phyloP scores from a whole-genome alignment of 2,113 vertebrate species.

The Jaculus jaculus region DNA sequence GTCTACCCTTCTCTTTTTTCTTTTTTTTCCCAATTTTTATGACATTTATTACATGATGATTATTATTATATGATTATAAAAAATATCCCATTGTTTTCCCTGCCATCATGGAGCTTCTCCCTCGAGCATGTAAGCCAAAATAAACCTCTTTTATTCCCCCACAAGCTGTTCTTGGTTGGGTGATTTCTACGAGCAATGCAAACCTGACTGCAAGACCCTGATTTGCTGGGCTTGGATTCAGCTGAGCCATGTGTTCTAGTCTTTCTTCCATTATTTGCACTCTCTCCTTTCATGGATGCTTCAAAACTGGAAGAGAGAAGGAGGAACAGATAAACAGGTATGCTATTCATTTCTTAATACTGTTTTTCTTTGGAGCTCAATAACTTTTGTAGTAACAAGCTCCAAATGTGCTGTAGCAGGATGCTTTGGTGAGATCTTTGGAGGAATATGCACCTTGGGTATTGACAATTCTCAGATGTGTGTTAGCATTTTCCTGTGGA shows the following conservation, averaged over 20 bases:
- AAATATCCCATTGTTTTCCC: too few relatives aligned
- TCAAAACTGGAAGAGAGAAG: not conserved
- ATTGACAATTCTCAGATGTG: not conserved
- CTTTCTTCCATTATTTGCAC: not conserved
- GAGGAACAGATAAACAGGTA: not conserved
- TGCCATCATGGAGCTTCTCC: too few relatives aligned
- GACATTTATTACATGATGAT: too few relatives aligned
- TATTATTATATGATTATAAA: too few relatives aligned
- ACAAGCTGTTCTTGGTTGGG: too few relatives aligned
- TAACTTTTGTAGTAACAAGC: not conserved
- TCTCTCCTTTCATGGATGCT: not conserved
- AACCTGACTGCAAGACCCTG: rapidly evolving
- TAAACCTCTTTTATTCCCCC: too few relatives aligned
- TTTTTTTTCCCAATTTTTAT: too few relatives aligned
- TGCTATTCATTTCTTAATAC: not conserved
- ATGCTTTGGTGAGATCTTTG: not conserved
- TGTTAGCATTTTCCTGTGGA: not conserved
- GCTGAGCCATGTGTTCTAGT: not conserved
- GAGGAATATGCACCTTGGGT: not conserved
- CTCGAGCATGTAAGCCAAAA: too few relatives aligned
- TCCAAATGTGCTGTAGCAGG: not conserved
- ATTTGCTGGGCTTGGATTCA: not conserved
- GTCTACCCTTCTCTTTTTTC: too few relatives aligned
- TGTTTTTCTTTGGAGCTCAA: not conserved
- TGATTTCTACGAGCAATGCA: too few relatives aligned